These are phyloP conservation scores for Dendrolimus pini DNA, from an alignment of 2,888 invertebrate species.

Conservation along the genomic window DNA sequence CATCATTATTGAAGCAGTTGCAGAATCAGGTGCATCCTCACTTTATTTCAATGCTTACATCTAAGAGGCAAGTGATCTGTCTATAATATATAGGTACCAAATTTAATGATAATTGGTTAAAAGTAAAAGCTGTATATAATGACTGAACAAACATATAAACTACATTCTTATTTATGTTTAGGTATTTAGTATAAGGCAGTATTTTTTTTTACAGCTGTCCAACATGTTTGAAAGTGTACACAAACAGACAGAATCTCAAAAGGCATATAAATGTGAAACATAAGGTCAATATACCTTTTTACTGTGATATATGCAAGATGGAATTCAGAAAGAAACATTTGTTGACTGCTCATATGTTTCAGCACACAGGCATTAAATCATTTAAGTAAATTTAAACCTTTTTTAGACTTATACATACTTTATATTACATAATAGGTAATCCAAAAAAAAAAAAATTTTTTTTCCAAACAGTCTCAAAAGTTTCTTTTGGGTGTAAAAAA, in stretches of 20 bases:
- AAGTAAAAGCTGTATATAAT: too few species aligned
- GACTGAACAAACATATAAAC: background rate
- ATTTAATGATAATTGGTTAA: too few species aligned
- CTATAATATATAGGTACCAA: too few species aligned
- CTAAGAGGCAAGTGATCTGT: too few species aligned
- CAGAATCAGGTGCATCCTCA: too few species aligned
- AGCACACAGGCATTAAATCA: conserved; percentile 68
- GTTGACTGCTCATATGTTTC: conserved; percentile 72
- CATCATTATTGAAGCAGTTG: too few species aligned
- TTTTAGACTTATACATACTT: background rate
- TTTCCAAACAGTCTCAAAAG: too few species aligned
- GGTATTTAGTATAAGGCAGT: background rate
- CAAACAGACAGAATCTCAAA: conserved; percentile 72
- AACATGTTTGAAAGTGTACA: conserved; percentile 67
- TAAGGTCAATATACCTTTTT: conserved; percentile 46
- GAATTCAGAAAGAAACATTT: conserved; percentile 76
- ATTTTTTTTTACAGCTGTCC: conserved; percentile 47
- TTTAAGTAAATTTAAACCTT: conserved; percentile 39
- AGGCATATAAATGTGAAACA: conserved; percentile 75
- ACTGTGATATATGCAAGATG: conserved; percentile 66
- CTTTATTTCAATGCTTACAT: too few species aligned
- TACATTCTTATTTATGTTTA: background rate
- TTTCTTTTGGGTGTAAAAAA: too few species aligned
- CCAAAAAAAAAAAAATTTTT: too few species aligned
- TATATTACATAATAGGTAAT: too few species aligned